These are phyloP conservation scores for Drosophila neotestacea DNA, from an alignment of 2,888 invertebrate genomes.

Conservation along the genomic window DNA sequence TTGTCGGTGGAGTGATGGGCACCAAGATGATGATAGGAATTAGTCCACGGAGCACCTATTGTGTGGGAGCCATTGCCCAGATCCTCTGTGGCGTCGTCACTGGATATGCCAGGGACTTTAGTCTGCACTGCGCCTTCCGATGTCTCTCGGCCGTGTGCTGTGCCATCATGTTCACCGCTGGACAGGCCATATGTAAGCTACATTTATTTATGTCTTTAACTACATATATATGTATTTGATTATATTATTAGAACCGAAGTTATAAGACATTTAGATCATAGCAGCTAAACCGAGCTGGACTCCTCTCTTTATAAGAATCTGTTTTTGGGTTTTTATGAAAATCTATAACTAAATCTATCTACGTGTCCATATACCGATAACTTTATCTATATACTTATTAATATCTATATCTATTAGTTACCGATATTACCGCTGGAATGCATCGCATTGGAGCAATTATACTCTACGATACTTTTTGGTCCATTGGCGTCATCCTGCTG, in stretches of 20 bases:
- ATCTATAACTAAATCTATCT: too few species aligned
- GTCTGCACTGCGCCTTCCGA: constrained; percentile 84
- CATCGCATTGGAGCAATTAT: constrained; percentile 83
- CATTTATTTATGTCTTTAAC: neutral
- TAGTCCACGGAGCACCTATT: constrained; percentile 84
- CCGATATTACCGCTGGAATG: constrained; percentile 84
- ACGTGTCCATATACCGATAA: too few species aligned
- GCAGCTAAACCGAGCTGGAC: too few species aligned
- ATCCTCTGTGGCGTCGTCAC: constrained; percentile 84
- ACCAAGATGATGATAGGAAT: constrained; percentile 84
- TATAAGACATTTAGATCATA: too few species aligned
- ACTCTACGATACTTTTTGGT: constrained; percentile 86
- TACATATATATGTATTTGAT: too few species aligned
- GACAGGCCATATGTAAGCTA: constrained; percentile 84
- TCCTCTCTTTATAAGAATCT: too few species aligned
- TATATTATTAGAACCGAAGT: too few species aligned
- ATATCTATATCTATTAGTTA: constrained; percentile 69
- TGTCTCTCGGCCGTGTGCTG: constrained; percentile 85
- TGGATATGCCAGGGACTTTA: constrained; percentile 84
- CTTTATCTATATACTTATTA: too few species aligned
- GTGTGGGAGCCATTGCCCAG: constrained; percentile 84
- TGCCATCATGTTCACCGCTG: constrained; percentile 85
- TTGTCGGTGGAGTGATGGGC: constrained; percentile 84
- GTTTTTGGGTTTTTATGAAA: too few species aligned
- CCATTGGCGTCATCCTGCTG: constrained; percentile 85